These are phyloP conservation scores for Drosophila nikananu DNA, from an alignment of 1,140 invertebrate genomes.

Conservation along the genomic window DNA sequence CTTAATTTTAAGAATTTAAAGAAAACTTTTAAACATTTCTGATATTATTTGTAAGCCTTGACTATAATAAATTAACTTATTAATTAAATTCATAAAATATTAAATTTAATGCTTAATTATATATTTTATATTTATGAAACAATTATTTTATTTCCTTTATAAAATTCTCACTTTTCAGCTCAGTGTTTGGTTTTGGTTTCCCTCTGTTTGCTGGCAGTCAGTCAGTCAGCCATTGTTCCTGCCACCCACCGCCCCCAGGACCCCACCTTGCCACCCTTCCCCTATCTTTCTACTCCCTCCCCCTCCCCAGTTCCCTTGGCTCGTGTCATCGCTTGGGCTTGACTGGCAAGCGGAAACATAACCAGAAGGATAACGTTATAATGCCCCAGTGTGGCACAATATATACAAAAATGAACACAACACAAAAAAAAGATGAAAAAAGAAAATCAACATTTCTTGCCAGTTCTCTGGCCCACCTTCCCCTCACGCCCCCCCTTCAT, in stretches of 20 bases:
- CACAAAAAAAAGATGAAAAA: constrained; percentile 23
- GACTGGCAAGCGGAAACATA: constrained; percentile 81
- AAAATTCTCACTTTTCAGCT: too few species aligned
- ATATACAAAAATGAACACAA: constrained; percentile 47
- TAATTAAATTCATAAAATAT: too few species aligned
- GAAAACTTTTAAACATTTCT: too few species aligned
- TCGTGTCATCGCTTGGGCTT: constrained; percentile 57
- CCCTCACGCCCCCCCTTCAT: constrained; percentile 7
- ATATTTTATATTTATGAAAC: background rate
- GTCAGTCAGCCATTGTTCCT: constrained; percentile 79
- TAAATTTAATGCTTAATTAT: background rate
- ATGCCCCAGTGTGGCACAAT: constrained; percentile 81
- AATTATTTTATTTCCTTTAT: too few species aligned
- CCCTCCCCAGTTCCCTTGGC: constrained; percentile 6
- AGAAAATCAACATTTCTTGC: constrained; percentile 68
- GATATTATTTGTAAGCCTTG: background rate
- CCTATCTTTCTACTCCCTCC: too few species aligned
- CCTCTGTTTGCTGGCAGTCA: constrained; percentile 66
- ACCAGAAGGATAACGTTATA: constrained; percentile 84
- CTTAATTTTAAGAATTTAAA: too few species aligned
- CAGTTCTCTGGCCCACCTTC: constrained; percentile 28
- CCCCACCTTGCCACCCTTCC: background rate
- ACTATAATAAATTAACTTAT: background rate
- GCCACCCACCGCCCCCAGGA: constrained; percentile 6
- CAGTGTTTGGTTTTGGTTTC: constrained; percentile 52